These are phyloP conservation scores for Protobothrops mucrosquamatus DNA, from an alignment of 2,113 vertebrate species.

Conservation along the genomic window DNA sequence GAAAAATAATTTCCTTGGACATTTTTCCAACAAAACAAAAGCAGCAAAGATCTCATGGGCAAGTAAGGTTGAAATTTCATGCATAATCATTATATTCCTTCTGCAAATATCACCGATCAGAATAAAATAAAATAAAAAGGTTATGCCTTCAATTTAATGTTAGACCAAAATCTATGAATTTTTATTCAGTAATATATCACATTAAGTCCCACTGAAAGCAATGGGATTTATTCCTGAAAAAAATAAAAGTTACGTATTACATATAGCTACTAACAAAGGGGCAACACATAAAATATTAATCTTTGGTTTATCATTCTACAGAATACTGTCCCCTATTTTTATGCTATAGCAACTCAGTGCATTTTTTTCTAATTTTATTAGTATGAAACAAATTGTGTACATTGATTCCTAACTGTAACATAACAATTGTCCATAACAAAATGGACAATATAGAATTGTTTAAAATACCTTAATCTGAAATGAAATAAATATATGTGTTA, in stretches of 20 bases:
- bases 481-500: neutral
- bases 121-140: neutral
- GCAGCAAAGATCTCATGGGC: neutral
- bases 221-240: neutral
- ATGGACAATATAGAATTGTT: slow-evolving; percentile 3
- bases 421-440: neutral
- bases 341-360: neutral
- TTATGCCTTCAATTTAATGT: neutral
- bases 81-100: neutral
- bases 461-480: neutral
- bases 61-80: neutral
- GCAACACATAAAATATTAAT: neutral
- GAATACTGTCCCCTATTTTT: neutral
- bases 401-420: neutral
- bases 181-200: neutral
- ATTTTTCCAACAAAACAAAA: slow-evolving; percentile 31
- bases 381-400: slow-evolving; percentile 20
- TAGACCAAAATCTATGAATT: neutral
- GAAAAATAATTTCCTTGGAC: slow-evolving; percentile 23
- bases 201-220: neutral
- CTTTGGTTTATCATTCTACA: neutral
- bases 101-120: neutral
- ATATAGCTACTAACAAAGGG: neutral
- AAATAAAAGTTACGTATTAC: neutral
- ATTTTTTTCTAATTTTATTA: neutral